A percentile compares a stretch with the other conserved stretches of the same genome.
Evolutionary conservation across 2,797 vertebrate species (phyloP).

Genomic region (Spheniscus humboldti): DNA sequence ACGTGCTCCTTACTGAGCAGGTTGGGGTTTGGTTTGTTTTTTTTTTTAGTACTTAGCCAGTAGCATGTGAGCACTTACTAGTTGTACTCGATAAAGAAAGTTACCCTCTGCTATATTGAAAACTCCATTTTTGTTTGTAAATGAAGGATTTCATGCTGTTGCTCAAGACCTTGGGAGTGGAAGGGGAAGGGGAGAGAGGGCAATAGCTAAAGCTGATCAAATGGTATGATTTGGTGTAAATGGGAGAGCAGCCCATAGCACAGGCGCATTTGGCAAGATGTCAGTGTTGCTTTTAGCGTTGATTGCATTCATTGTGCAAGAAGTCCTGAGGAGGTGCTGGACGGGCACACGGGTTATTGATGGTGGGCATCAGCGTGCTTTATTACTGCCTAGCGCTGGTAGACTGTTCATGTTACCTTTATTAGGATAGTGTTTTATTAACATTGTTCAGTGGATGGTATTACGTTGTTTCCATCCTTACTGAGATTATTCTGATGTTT

Average conservation of each 20-base stretch:
- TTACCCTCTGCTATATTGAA: not conserved
- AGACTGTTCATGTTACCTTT: not conserved
- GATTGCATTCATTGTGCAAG: not conserved
- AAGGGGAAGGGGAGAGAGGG: not conserved
- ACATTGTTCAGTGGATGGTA: not conserved
- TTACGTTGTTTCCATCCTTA: not conserved
- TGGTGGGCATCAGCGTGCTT: not conserved
- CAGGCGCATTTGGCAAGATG: not conserved
- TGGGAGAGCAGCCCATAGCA: not conserved
- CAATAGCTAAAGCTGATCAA: not conserved
- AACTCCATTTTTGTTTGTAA: not conserved
- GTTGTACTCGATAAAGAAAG: not conserved
- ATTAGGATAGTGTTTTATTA: not conserved
- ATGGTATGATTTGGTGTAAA: not conserved
- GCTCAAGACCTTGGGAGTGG: not conserved
- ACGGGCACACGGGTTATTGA: rapidly evolving
- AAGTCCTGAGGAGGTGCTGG: not conserved
- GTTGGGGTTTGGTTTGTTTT: not conserved
- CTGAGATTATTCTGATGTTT: not conserved
- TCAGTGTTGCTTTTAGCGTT: not conserved
- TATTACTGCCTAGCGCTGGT: not conserved
- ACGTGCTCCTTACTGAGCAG: not conserved
- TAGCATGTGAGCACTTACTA: not conserved
- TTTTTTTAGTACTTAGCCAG: not conserved
- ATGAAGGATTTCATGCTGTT: not conserved